A percentile compares a stretch with the other conserved stretches of the same genome.
Evolutionary conservation across 2,113 vertebrate genomes (phyloP).

Genomic region (Triplophysa rosa): DNA sequence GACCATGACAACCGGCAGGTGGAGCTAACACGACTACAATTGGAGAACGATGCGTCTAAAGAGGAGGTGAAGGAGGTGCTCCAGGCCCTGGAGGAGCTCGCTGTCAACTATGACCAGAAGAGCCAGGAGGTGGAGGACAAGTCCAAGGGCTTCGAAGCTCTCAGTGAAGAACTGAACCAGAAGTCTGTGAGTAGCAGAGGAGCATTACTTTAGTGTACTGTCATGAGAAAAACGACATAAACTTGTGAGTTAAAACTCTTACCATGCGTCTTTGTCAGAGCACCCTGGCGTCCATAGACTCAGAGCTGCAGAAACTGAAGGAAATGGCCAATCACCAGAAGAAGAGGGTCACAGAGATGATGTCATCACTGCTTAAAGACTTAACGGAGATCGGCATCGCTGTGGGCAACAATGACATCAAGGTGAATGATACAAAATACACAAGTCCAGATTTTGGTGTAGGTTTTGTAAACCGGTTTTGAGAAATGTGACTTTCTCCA

Average conservation of each 20-base stretch:
- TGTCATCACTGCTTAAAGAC: slow-evolving; percentile 95
- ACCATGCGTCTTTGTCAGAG: slow-evolving; percentile 67
- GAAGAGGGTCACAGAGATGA: slow-evolving; percentile 96
- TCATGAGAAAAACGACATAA: background rate
- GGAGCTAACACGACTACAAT: slow-evolving; percentile 91
- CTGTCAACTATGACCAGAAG: slow-evolving; percentile 98
- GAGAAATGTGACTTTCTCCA: slow-evolving; percentile 29
- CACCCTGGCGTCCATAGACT: slow-evolving; percentile 89
- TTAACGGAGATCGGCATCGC: slow-evolving; percentile 95
- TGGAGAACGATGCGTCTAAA: slow-evolving; percentile 97
- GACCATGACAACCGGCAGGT: slow-evolving; percentile 94
- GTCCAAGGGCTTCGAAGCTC: slow-evolving; percentile 89
- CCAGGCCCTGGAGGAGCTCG: slow-evolving; percentile 94
- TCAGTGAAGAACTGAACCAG: slow-evolving; percentile 96
- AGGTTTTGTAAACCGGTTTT: background rate
- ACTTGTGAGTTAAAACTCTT: slow-evolving; percentile 20
- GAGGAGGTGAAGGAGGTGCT: slow-evolving; percentile 98
- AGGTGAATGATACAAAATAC: slow-evolving; percentile 71
- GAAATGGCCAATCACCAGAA: slow-evolving; percentile 99
- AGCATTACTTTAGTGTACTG: background rate
- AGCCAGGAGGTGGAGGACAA: slow-evolving; percentile 98
- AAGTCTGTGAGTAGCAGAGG: slow-evolving; percentile 84
- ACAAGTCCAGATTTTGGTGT: too few species aligned
- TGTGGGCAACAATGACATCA: slow-evolving; percentile 95
- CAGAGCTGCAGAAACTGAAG: slow-evolving; percentile 96